Conservation (phyloP, 2,797 vertebrate genomes). For the Cuculus canorus region DNA sequence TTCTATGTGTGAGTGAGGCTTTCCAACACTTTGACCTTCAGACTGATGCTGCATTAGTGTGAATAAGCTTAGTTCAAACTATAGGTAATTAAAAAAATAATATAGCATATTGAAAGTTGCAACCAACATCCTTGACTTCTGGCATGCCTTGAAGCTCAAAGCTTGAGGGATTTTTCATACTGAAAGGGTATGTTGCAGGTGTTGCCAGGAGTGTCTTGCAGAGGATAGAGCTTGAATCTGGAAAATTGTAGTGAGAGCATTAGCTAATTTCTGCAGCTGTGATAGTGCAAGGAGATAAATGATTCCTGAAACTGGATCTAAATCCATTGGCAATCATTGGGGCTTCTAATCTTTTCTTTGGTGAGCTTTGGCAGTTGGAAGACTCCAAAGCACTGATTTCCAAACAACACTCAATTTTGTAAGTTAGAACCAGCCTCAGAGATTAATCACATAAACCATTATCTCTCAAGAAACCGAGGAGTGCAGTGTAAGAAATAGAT, state of each 20-base stretch:
- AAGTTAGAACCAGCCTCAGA: neutral
- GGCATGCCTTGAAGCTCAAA: neutral
- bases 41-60: neutral
- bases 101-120: neutral
- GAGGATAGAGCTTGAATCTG: neutral
- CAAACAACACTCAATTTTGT: neutral
- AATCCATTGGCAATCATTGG: neutral
- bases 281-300: neutral
- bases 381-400: neutral
- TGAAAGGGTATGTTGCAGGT: fast-evolving
- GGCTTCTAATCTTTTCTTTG: neutral
- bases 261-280: neutral
- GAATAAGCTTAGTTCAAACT: neutral
- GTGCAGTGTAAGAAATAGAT: neutral
- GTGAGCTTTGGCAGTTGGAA: neutral
- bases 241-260: neutral
- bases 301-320: neutral
- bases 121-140: neutral
- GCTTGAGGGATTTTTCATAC: neutral
- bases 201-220: neutral
- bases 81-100: neutral
- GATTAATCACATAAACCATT: neutral
- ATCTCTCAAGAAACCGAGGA: neutral
- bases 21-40: neutral
- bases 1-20: neutral